Base-by-base conservation (phyloP, 92 coral and sea anemone genomes). In the Metridium senile region DNA sequence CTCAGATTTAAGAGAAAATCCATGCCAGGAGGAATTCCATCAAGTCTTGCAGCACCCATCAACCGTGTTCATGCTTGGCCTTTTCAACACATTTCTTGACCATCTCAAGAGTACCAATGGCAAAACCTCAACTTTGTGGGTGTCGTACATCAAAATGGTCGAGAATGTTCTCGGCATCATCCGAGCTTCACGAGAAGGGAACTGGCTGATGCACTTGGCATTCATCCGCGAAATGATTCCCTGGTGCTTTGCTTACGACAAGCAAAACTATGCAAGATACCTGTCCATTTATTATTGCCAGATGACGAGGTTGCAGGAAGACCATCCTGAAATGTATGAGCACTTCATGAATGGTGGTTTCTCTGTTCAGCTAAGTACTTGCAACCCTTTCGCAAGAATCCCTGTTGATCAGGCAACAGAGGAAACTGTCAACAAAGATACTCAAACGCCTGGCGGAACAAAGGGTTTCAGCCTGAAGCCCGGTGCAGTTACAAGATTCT, bases 401-500 rank as follows among this genome's bases (percentile, higher is more conserved):
- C 75, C 62, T 7, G 62, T 70, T 26, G 62, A 70, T 29, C 75
- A 70, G 30, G 26, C 62, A 7, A 70, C 26, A 2, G 75, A 68
- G 52, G 51, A 58, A 71, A 77, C 20, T 46, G 74, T 72, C 18
- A 66, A 74, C 26, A 74, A 56, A 35, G 81, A 82, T 45, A 45
- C 67, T 22, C 74, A 77, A 33, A 71, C 76, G 18, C 61, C 76
- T 11, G 76, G 51, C 9, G 51, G 51, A 45, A 45, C 51, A 7
- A 45, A 45, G 16, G 51, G n/a, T 7, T 45, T 45, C 63, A 71
- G 65, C 30, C 34, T 71, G 26, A 33, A 71, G 19, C 76, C 63
- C 26, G 76, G 62, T 39, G 76, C 76, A n/a, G 33, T 71, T 39
- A 71, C 20, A 26, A 71, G 62, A 29, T 71, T 71, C 34, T 71